Percentiles rank a stretch among this genome's conserved stretches.
These are phyloP conservation scores for Protobothrops mucrosquamatus DNA, from an alignment of 2,113 vertebrate genomes.

Conservation along the genomic window DNA sequence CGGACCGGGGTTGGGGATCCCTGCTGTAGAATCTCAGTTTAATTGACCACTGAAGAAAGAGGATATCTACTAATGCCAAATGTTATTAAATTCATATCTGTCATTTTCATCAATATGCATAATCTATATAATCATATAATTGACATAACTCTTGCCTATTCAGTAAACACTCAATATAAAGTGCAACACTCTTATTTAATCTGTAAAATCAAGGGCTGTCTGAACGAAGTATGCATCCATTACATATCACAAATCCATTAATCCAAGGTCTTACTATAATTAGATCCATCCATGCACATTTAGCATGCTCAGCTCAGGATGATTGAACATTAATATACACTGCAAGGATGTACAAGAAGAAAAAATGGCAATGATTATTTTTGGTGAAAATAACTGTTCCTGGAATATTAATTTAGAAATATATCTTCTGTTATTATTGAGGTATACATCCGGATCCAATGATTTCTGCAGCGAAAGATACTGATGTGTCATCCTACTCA, in stretches of 20 bases:
- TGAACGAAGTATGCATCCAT: not conserved
- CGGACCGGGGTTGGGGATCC: not conserved
- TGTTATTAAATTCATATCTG: not conserved
- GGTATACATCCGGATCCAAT: conserved; percentile 86
- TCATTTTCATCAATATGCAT: not conserved
- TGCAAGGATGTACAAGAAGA: not conserved
- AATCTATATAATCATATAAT: not conserved
- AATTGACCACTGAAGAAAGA: not conserved
- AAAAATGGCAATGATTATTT: not conserved
- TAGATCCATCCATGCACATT: not conserved
- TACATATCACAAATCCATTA: not conserved
- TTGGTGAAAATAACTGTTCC: conserved; percentile 26
- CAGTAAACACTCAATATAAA: not conserved
- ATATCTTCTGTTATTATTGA: conserved; percentile 53
- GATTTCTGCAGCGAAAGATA: conserved; percentile 81
- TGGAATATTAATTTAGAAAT: not conserved
- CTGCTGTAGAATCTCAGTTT: not conserved
- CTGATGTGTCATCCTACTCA: conserved; percentile 81
- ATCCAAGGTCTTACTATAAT: not conserved
- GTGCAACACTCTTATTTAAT: not conserved
- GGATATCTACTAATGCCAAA: not conserved
- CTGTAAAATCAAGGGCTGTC: not conserved
- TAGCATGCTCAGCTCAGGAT: not conserved
- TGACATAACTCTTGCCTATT: not conserved
- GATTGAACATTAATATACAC: not conserved